These are phyloP conservation scores for Lycia hirtaria DNA, from an alignment of 2,888 invertebrate genomes.

Conservation along the genomic window DNA sequence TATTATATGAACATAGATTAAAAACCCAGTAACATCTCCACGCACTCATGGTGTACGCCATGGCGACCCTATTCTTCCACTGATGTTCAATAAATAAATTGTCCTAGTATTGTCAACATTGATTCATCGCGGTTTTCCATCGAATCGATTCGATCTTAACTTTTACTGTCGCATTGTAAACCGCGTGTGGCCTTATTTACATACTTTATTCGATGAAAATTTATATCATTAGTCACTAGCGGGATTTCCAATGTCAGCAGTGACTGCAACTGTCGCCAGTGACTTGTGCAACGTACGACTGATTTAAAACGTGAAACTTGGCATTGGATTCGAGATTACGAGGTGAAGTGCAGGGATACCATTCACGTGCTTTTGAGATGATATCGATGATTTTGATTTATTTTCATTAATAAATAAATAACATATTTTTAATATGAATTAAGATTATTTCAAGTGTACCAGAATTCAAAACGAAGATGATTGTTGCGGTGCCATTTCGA, in stretches of 20 bases:
- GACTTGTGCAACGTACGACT: conserved; percentile 9
- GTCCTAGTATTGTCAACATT: conserved; percentile 62
- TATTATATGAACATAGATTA: no score
- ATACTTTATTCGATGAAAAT: conserved; percentile 31
- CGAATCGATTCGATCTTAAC: conserved; percentile 47
- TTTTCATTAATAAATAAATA: no score
- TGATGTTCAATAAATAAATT: conserved; percentile 71
- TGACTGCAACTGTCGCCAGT: conserved; percentile 5
- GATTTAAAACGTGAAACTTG: conserved; percentile 23
- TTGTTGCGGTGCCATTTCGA: no score
- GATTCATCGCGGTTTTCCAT: conserved; percentile 56
- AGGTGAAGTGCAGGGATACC: conserved; percentile 30
- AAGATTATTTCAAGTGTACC: no score
- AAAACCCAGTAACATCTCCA: no score
- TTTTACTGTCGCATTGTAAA: conserved; percentile 44
- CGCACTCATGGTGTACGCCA: not conserved
- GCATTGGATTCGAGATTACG: conserved; percentile 5
- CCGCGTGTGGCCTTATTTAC: conserved; percentile 57
- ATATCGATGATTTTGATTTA: no score
- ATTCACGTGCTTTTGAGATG: no score
- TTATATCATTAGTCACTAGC: conserved; percentile 16
- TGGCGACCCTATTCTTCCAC: conserved; percentile 50
- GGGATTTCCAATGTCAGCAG: conserved; percentile 22
- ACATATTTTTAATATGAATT: no score
- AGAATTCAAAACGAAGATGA: no score